Evolutionary conservation across 1,140 invertebrate species (phyloP).

Genomic region (Aphis craccivora): DNA sequence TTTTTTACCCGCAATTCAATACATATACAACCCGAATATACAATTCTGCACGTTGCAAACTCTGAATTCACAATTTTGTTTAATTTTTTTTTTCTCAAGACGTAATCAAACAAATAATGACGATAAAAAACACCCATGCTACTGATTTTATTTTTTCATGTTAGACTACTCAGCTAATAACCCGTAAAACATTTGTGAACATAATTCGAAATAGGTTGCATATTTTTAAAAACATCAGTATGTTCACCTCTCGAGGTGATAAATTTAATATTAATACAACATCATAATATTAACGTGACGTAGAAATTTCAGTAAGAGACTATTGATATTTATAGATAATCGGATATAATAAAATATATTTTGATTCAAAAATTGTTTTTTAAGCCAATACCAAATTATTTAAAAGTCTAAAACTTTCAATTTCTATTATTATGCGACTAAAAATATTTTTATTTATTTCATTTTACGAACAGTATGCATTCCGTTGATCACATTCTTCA

Average conservation of each 20-base stretch:
- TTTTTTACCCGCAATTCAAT: conserved; percentile 7
- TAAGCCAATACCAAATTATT: not conserved
- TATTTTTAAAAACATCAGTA: not conserved
- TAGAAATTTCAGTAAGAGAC: not conserved
- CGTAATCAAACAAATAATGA: not conserved
- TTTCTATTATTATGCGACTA: no score
- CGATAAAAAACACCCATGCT: not conserved
- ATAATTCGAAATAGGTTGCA: not conserved
- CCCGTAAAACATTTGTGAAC: not conserved
- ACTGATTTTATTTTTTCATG: not conserved
- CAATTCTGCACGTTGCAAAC: not conserved
- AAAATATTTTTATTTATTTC: not conserved
- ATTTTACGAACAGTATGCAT: not conserved
- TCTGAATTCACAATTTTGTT: not conserved
- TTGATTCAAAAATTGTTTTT: no score
- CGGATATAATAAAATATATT: not conserved
- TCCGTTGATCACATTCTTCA: not conserved
- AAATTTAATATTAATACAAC: not conserved
- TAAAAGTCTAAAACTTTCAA: not conserved
- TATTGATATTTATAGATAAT: not conserved
- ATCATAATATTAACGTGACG: not conserved
- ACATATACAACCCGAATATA: not conserved
- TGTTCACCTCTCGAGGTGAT: not conserved
- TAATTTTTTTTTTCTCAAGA: not conserved
- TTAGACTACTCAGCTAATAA: no score